A percentile compares a stretch with the other conserved stretches of the same genome.
These are phyloP conservation scores for Scyliorhinus canicula DNA, from an alignment of 2,797 vertebrate species.

Conservation along the genomic window DNA sequence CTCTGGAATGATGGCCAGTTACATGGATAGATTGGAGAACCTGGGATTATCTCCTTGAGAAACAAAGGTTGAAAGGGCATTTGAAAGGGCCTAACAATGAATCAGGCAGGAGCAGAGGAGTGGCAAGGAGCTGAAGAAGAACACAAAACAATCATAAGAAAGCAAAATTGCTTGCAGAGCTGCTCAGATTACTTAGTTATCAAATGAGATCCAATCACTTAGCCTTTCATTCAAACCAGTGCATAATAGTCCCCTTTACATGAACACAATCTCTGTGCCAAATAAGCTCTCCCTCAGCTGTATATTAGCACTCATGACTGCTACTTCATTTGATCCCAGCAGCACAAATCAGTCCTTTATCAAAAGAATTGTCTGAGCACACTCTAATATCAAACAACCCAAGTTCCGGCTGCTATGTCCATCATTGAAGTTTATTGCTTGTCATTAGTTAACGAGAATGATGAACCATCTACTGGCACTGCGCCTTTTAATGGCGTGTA, in stretches of 20 bases:
- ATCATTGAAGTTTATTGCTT: neutral
- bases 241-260: neutral
- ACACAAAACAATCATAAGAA: neutral
- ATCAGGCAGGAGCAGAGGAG: neutral
- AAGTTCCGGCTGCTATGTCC: neutral
- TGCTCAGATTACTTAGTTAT: neutral
- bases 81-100: neutral
- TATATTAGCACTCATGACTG: neutral
- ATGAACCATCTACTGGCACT: neutral
- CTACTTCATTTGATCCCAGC: neutral
- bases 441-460: neutral
- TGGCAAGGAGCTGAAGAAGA: neutral
- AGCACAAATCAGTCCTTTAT: neutral
- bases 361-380: neutral
- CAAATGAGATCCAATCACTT: neutral
- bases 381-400: neutral
- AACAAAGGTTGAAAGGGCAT: too few relatives aligned
- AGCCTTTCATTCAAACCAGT: neutral
- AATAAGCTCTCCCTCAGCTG: neutral
- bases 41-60: too few relatives aligned
- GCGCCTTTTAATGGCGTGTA: neutral
- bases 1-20: too few relatives aligned
- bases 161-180: neutral
- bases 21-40: too few relatives aligned
- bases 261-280: neutral